Evolutionary conservation across 2,888 invertebrate genomes (phyloP).

Genomic region (Blera fallax): DNA sequence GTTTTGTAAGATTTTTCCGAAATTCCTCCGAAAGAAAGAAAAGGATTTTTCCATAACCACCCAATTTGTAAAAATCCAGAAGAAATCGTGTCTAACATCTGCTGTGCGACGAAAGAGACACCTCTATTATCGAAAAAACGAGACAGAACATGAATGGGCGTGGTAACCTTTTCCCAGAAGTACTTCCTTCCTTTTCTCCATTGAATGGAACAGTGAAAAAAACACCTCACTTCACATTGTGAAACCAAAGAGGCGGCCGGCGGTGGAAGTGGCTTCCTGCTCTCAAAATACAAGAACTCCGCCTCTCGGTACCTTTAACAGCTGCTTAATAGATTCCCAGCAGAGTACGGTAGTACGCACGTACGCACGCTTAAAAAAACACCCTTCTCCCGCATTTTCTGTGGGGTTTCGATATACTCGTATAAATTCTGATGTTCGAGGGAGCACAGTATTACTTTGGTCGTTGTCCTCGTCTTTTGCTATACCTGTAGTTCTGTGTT

Average conservation of each 20-base stretch:
- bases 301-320: conserved; percentile 26
- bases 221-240: neutral
- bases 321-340: conserved; percentile 7
- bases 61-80: neutral
- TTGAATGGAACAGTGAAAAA: neutral
- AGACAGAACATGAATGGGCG: conserved; percentile 1
- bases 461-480: neutral
- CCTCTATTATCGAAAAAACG: neutral
- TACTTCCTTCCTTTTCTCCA: conserved; percentile 17
- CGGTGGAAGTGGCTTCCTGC: conserved; percentile 20
- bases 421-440: conserved; percentile 2
- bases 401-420: neutral
- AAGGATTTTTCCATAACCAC: neutral
- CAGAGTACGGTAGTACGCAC: conserved; percentile 2
- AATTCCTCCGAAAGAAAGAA: neutral
- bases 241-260: neutral
- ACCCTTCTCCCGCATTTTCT: neutral
- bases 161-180: conserved; percentile 8
- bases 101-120: neutral
- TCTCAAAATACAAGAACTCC: conserved; percentile 7
- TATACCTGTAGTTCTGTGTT: neutral
- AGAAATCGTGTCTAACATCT: conserved; percentile 1
- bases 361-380: conserved; percentile 25
- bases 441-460: conserved; percentile 16
- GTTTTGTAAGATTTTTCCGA: neutral